phyloP scores from a whole-genome alignment of 53 echinoderm and acorn worm species.

The Crossaster papposus region DNA sequence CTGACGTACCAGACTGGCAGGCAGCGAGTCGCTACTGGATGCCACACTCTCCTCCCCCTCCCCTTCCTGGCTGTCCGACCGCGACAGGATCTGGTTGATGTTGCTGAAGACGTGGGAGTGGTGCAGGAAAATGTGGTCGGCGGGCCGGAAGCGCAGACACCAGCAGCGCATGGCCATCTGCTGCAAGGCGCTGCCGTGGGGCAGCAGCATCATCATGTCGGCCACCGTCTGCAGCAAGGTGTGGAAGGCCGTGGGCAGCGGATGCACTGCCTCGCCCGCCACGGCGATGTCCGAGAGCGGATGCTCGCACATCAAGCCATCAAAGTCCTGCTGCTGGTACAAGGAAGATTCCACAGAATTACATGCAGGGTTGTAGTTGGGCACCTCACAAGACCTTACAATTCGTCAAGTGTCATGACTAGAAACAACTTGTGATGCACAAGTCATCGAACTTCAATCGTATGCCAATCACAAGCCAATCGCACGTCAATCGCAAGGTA shows the following conservation, averaged over 20 bases:
- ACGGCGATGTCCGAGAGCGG: slow-evolving; percentile 90
- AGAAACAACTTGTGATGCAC: no score
- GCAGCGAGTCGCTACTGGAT: slow-evolving; percentile 66
- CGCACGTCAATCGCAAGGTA: no score
- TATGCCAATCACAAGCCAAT: no score
- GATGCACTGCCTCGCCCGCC: slow-evolving; percentile 89
- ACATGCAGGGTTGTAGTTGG: no score
- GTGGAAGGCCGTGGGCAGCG: slow-evolving; percentile 87
- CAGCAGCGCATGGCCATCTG: slow-evolving; percentile 97
- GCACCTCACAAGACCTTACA: no score
- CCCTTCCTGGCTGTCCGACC: slow-evolving; percentile 77
- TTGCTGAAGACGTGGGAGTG: slow-evolving; percentile 98
- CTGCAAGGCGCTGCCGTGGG: slow-evolving; percentile 92
- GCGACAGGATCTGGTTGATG: slow-evolving; percentile 93
- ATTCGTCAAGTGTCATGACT: no score
- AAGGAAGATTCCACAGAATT: neutral
- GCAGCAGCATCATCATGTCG: slow-evolving; percentile 94
- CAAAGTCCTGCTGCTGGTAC: slow-evolving; percentile 68
- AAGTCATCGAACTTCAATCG: no score
- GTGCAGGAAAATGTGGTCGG: slow-evolving; percentile 94
- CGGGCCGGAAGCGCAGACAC: slow-evolving; percentile 89
- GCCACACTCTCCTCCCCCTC: slow-evolving; percentile 71
- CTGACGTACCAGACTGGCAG: slow-evolving; percentile 41
- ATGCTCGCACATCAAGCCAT: slow-evolving; percentile 93
- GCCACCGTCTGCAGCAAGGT: slow-evolving; percentile 89